These are phyloP conservation scores for Podabrus alpinus DNA, from an alignment of 2,888 invertebrate species.

Conservation along the genomic window DNA sequence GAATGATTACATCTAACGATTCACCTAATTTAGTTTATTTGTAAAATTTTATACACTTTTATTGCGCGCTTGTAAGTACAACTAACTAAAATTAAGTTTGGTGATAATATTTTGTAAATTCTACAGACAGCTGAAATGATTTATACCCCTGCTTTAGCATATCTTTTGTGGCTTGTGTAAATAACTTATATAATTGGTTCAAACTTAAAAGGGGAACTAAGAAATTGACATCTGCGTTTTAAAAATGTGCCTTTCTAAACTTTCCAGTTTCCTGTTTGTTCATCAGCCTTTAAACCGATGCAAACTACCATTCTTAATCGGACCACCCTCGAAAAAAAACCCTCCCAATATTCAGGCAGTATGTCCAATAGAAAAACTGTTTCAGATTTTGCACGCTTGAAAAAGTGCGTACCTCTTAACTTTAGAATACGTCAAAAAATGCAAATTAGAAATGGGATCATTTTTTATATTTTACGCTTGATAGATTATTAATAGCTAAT, in stretches of 20 bases:
- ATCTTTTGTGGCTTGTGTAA: conserved; percentile 1
- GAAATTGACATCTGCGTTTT: conserved; percentile 10
- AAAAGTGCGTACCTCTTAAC: conserved; percentile 34
- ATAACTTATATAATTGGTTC: background rate
- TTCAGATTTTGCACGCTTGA: conserved; percentile 40
- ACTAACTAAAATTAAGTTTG: background rate
- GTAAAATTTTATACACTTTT: conserved; percentile 1
- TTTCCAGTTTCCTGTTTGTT: conserved; percentile 6
- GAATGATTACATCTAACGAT: conserved; percentile 36
- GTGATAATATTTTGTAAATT: background rate
- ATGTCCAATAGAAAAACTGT: conserved; percentile 38
- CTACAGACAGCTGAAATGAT: background rate
- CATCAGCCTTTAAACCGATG: conserved; percentile 13
- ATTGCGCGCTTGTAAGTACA: background rate
- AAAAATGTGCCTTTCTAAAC: conserved; percentile 3
- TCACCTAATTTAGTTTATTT: conserved; percentile 7
- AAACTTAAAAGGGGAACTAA: background rate
- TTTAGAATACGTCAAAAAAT: conserved; percentile 36
- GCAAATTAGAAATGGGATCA: conserved; percentile 37
- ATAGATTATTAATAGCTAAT: conserved; percentile 26
- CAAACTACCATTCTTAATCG: conserved; percentile 32
- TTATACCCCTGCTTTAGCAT: background rate
- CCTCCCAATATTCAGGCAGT: conserved; percentile 34
- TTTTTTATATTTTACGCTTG: conserved; percentile 39
- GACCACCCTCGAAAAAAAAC: conserved; percentile 35